Percentiles rank a stretch among this genome's conserved stretches.
These are phyloP conservation scores for Pseudochromis fuscus DNA, from an alignment of 2,797 vertebrate genomes.

Conservation along the genomic window DNA sequence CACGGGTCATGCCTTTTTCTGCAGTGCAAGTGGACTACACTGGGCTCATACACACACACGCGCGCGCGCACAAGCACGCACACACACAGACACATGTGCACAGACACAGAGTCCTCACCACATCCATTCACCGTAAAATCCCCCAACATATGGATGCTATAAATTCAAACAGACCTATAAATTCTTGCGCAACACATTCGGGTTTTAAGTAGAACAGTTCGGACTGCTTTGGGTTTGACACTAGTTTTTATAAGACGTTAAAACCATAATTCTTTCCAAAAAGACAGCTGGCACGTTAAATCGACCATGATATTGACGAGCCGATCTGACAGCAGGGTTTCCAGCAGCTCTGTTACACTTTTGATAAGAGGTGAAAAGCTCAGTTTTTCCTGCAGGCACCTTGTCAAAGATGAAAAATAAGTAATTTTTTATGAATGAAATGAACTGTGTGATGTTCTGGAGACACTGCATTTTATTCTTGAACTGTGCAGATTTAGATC, in stretches of 20 bases:
- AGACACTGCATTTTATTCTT: constrained; percentile 6
- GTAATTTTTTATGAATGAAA: constrained; percentile 34
- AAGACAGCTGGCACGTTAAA: constrained; percentile 63
- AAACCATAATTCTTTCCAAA: constrained; percentile 56
- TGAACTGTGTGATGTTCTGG: background rate
- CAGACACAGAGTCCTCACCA: constrained; percentile 39
- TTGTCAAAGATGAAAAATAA: background rate
- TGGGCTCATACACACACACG: constrained; percentile 28
- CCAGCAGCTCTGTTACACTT: constrained; percentile 24
- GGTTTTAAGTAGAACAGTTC: constrained; percentile 40
- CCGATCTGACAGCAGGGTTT: constrained; percentile 14
- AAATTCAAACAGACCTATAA: constrained; percentile 71
- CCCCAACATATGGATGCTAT: constrained; percentile 72
- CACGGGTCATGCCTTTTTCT: constrained; percentile 65
- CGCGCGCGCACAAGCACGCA: background rate
- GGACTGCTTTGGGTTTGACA: constrained; percentile 57
- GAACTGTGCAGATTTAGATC: background rate
- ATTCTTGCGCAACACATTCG: constrained; percentile 63
- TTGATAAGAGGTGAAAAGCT: constrained; percentile 15
- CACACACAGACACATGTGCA: constrained; percentile 37
- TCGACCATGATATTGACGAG: constrained; percentile 41
- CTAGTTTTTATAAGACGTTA: constrained; percentile 50
- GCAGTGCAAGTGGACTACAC: constrained; percentile 43
- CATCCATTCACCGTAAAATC: constrained; percentile 54
- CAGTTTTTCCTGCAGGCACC: background rate